Conservation (phyloP, 2,888 invertebrate species). For the Lasioglossum vierecki region DNA sequence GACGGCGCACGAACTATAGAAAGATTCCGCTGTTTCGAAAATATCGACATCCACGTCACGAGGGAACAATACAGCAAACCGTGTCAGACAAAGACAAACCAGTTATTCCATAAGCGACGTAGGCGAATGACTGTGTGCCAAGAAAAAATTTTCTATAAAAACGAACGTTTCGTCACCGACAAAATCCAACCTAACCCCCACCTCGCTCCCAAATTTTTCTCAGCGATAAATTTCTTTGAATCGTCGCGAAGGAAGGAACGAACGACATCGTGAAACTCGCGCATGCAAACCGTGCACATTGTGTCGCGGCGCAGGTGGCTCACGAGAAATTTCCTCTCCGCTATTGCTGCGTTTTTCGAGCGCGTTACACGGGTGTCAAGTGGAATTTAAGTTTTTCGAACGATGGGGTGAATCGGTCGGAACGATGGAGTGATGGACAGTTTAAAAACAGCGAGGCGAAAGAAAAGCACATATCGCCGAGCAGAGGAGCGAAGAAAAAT, state of each 20-base stretch:
- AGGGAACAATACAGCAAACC: not conserved
- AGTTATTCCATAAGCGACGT: not conserved
- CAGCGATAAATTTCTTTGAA: conserved; percentile 17
- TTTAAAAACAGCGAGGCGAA: conserved; percentile 42
- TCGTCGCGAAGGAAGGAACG: not conserved
- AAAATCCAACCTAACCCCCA: rapidly evolving
- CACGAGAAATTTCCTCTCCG: conserved; percentile 11
- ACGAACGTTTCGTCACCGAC: not conserved
- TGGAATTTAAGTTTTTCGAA: conserved; percentile 39
- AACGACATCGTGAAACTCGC: conserved; percentile 22
- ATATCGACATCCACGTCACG: conserved; percentile 9
- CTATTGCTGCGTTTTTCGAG: conserved; percentile 34
- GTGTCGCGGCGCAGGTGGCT: conserved; percentile 1
- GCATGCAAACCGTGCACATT: not conserved
- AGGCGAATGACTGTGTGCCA: not conserved
- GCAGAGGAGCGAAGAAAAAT: conserved; percentile 29
- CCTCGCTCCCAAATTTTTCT: not conserved
- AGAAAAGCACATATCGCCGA: conserved; percentile 32
- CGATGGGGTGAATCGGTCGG: conserved; percentile 33
- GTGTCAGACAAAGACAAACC: not conserved
- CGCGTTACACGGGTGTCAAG: conserved; percentile 39
- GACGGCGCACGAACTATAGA: not conserved
- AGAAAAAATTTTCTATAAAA: not conserved
- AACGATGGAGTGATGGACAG: conserved; percentile 47
- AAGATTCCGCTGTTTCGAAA: not conserved